Conservation (phyloP, 2,888 invertebrate species). For the Caradrina clavipalpis region DNA sequence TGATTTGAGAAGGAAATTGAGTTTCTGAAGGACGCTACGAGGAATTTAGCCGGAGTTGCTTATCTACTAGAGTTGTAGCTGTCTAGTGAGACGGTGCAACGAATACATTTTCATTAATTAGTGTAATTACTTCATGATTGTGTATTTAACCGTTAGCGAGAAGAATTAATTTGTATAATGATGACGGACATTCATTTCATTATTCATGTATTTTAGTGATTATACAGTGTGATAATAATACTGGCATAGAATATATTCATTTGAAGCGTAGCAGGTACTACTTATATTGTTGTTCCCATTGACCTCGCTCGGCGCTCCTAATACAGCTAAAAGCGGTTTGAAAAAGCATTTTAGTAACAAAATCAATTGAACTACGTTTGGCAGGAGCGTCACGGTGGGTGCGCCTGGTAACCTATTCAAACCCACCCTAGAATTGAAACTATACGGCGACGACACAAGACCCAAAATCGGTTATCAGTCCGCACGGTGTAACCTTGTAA, state of each 20-base stretch:
- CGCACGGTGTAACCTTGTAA: conserved; percentile 74
- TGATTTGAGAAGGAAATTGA: conserved; percentile 77
- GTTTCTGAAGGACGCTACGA: conserved; percentile 65
- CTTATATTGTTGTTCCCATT: conserved; percentile 16
- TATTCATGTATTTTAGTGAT: conserved; percentile 43
- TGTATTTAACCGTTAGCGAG: conserved; percentile 41
- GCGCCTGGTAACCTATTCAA: conserved; percentile 79
- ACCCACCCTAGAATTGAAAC: conserved; percentile 44
- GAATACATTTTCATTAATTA: conserved; percentile 50
- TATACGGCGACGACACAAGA: conserved; percentile 67
- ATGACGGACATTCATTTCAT: conserved; percentile 41
- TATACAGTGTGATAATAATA: conserved; percentile 39
- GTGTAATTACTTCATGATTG: conserved; percentile 48
- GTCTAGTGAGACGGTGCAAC: conserved; percentile 18
- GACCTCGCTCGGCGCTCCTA: conserved; percentile 43
- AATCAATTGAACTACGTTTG: conserved; percentile 84
- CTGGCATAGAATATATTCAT: conserved; percentile 14
- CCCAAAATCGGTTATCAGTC: conserved; percentile 66
- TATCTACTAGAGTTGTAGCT: conserved; percentile 24
- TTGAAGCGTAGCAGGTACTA: conserved; percentile 22
- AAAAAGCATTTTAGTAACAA: conserved; percentile 76
- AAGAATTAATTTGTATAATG: conserved; percentile 51
- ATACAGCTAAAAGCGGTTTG: conserved; percentile 65
- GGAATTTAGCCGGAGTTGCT: conserved; percentile 31
- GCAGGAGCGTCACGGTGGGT: conserved; percentile 81